Base-by-base conservation (phyloP, 2,888 invertebrate species). In the Halocaridina rubra region DNA sequence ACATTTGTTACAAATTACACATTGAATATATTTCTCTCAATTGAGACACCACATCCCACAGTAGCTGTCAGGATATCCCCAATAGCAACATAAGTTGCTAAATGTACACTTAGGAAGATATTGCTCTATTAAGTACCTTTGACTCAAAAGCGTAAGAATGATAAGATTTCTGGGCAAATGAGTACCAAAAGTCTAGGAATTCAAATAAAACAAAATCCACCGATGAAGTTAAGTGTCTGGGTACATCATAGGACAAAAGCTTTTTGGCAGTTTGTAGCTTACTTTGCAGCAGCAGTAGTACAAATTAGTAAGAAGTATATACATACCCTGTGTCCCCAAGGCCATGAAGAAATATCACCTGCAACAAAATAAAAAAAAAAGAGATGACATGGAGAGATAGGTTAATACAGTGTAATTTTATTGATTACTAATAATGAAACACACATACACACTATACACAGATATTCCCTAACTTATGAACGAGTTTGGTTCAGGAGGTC, bases 311-410 rank as follows among this genome's bases (percentile, higher is more conserved):
- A n/a, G n/a, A n/a, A n/a, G n/a, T n/a, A n/a, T n/a, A n/a, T n/a
- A 78, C 87, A 85, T 53, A 87, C 87, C 87, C 87, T 57, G 87
- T 87, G 75, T 87, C 87, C 57, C 87, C 87, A 53, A 85, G 80
- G 57, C 87, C 87, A 85, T 87, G 87, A 19, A 87, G 79, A 64
- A 87, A 87, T 27, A 87, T 87, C 13, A 87, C 81, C 87, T 87
- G 79, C 4, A 87, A 86, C 30, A 2, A 32, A 30, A 71, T 16
- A 30, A 39, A 32, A 57, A 67, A 67, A 67, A 32, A 32, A 61
- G n/a, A n/a, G n/a, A n/a, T n/a, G n/a, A n/a, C n/a, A n/a, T n/a
- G n/a, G n/a, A n/a, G n/a, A n/a, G n/a, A n/a, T n/a, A n/a, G n/a
- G n/a, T n/a, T n/a, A n/a, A n/a, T n/a, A n/a, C n/a, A n/a, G n/a